Conservation (phyloP, 2,888 invertebrate genomes). For the Pegoplata infirma region DNA sequence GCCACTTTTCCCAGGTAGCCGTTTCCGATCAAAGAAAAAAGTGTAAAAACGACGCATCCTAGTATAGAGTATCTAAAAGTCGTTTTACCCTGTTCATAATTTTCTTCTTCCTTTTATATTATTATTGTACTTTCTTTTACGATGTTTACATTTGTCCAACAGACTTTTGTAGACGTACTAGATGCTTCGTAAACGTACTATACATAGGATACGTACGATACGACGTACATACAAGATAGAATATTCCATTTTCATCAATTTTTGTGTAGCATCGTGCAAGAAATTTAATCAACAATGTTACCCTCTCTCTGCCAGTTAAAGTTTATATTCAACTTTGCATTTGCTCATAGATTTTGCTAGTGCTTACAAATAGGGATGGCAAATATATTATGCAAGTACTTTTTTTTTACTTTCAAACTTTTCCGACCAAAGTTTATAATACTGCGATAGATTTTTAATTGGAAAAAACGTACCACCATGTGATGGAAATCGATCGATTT, state of each 20-base stretch:
- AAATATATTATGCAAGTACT: no score
- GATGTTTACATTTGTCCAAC: slow-evolving; percentile 55
- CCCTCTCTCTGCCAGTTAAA: slow-evolving; percentile 43
- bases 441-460: no score
- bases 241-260: slow-evolving; percentile 61
- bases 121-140: slow-evolving; percentile 48
- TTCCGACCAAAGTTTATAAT: no score
- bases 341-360: slow-evolving; percentile 30
- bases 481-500: no score
- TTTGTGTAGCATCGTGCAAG: slow-evolving; percentile 52
- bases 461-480: no score
- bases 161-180: slow-evolving; percentile 32
- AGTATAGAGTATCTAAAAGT: no score
- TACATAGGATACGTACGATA: not conserved
- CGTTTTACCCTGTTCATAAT: no score
- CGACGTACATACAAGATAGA: slow-evolving; percentile 19
- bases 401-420: no score
- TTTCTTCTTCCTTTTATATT: not conserved
- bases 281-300: slow-evolving; percentile 63
- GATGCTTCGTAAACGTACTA: not conserved
- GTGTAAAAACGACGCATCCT: no score
- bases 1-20: no score
- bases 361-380: slow-evolving; percentile 18
- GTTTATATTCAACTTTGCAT: slow-evolving; percentile 39
- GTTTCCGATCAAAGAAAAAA: no score